Evolutionary conservation across 30 jellyfish, hydroid and myxozoan species (phyloP), one percentile per base, ranked within the genome.

Genomic region (Calvadosia cruxmelitensis): DNA sequence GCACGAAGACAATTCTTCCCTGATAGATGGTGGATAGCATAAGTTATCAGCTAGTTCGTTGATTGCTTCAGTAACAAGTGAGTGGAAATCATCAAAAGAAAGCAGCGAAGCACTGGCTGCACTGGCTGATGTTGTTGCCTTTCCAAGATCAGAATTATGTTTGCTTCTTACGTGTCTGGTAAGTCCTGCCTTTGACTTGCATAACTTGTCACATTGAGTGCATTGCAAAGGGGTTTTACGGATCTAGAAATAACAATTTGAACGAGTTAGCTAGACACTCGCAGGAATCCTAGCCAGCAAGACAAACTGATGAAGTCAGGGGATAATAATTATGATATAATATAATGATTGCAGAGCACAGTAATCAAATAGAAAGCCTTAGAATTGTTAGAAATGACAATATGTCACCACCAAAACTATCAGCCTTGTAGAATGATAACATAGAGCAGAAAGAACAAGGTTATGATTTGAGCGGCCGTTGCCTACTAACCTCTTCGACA

Each of bases 101-200:
- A 71, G 50, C 51, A 49, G 10, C 7, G 69, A 15, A 5, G 27
- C 12, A 3, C 12, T 1, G 63, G 1, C 34, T 34, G 35, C 49
- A 0, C 29, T 69, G 67, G 71, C 13, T 5, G 20, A 42, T 12
- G 49, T 49, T 10, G 31, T 32, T 30, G 69, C 77, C 3, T 67
- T 26, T 67, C 12, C 69, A 2, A 30, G 69, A 67, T 12, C 34
- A 3, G 32, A 23, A 24, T 5, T 32, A 68, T 67, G 77, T 50
- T 29, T 67, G 32, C 30, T 31, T n/a, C 64, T 67, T 12, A 53
- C 35, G 68, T 69, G 71, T 68, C 78, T 69, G 34, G 78, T 29
- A 69, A 69, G 70, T 28, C 78, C 68, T 29, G 50, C 78, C 78
- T 69, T 69, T 16, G 78, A 69, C 32, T 69, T 69, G 78, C 71